Conservation (phyloP, 2,797 vertebrate species). For the Telmatherina bonti region DNA sequence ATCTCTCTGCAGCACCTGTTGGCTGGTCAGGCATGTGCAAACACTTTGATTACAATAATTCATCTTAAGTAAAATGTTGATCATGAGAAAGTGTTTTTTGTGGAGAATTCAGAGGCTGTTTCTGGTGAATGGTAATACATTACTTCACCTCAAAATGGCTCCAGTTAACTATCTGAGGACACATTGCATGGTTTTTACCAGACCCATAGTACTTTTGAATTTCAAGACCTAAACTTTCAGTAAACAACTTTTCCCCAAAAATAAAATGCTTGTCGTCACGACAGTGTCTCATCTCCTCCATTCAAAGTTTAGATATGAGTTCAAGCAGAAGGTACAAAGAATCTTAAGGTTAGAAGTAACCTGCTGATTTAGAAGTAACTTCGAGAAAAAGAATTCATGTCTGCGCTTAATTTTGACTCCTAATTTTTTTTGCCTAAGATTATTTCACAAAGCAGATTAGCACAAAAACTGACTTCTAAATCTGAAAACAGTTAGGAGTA, state of each 20-base stretch:
- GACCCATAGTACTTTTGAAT: neutral
- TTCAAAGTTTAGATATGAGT: too few species aligned
- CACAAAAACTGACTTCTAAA: too few species aligned
- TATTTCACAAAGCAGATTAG: too few species aligned
- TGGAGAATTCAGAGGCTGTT: conserved; percentile 8
- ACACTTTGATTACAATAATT: conserved; percentile 56
- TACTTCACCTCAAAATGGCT: neutral
- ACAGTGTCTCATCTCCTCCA: too few species aligned
- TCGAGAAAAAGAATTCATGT: too few species aligned
- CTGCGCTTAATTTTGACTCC: too few species aligned
- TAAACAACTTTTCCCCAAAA: neutral
- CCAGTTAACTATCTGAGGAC: conserved; percentile 1
- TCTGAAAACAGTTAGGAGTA: too few species aligned
- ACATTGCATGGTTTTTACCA: neutral
- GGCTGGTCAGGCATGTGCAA: conserved; percentile 41
- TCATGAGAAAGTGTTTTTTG: conserved; percentile 13
- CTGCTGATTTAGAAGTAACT: too few species aligned
- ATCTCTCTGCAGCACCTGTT: conserved; percentile 69
- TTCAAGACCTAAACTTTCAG: neutral
- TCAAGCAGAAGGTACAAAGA: too few species aligned
- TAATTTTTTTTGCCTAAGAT: too few species aligned
- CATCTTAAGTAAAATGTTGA: conserved; percentile 64
- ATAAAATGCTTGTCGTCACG: too few species aligned
- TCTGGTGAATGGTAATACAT: conserved; percentile 1
- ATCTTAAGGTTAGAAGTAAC: too few species aligned